These are phyloP conservation scores for Agrochola circellaris DNA, from an alignment of 2,888 invertebrate species.

Conservation along the genomic window DNA sequence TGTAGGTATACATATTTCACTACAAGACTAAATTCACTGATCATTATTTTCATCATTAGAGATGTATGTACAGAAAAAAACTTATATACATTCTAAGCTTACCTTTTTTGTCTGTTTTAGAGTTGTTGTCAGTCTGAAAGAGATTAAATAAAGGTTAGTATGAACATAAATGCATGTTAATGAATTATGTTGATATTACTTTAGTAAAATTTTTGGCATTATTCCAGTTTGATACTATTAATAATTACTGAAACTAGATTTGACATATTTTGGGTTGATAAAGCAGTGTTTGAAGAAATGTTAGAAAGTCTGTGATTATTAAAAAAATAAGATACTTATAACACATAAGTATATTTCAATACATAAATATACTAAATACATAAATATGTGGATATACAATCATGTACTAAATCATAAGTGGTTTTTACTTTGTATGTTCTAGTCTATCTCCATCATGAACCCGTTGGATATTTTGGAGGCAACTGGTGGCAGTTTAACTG, in stretches of 20 bases:
- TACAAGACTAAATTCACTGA: conserved; percentile 29
- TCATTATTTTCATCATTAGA: conserved; percentile 4
- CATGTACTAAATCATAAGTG: conserved; percentile 2
- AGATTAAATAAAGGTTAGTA: conserved; percentile 63
- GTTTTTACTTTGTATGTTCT: conserved; percentile 50
- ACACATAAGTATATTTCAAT: conserved; percentile 54
- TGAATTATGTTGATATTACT: conserved; percentile 23
- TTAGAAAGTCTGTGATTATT: conserved; percentile 51
- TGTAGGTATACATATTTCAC: conserved; percentile 12
- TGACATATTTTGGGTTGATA: conserved; percentile 25
- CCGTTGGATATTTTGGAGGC: conserved; percentile 78
- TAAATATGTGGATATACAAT: conserved; percentile 24
- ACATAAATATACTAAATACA: conserved; percentile 34
- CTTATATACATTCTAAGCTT: conserved; percentile 74
- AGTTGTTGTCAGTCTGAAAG: conserved; percentile 91
- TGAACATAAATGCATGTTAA: conserved; percentile 27
- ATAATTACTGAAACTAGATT: conserved; percentile 61
- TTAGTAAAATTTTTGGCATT: conserved; percentile 69
- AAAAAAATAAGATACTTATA: conserved; percentile 62
- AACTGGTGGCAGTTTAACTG: conserved; percentile 79
- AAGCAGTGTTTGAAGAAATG: conserved; percentile 30
- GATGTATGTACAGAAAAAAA: conserved; percentile 27
- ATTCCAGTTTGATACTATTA: conserved; percentile 70
- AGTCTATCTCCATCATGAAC: conserved; percentile 85
- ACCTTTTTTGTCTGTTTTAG: conserved; percentile 89